A percentile compares a stretch with the other conserved stretches of the same genome.
These are phyloP conservation scores for Drosophila tropicalis DNA, from an alignment of 1,140 invertebrate genomes.

Conservation along the genomic window DNA sequence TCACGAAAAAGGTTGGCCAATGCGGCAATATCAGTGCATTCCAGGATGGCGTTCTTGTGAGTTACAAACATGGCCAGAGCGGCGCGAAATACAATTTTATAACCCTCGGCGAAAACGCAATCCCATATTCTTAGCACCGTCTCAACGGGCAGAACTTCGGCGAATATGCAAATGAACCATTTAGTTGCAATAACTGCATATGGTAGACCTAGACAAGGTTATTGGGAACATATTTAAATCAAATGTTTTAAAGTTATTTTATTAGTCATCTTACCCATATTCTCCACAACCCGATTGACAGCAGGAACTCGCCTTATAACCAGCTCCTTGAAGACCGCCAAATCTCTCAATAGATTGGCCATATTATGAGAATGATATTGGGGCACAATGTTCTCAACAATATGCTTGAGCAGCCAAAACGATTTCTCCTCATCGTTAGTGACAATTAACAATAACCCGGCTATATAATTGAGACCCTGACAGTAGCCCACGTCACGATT, in stretches of 20 bases:
- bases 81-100: slow-evolving; percentile 91
- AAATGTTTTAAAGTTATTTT: not conserved
- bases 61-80: slow-evolving; percentile 90
- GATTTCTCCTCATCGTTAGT: slow-evolving; percentile 94
- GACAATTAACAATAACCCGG: slow-evolving; percentile 90
- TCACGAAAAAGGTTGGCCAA: slow-evolving; percentile 88
- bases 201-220: slow-evolving; percentile 85
- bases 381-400: slow-evolving; percentile 94
- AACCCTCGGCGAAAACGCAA: slow-evolving; percentile 96
- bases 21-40: slow-evolving; percentile 88
- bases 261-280: slow-evolving; percentile 84
- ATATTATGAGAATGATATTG: slow-evolving; percentile 95
- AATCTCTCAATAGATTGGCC: slow-evolving; percentile 93
- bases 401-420: slow-evolving; percentile 94
- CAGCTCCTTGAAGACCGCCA: slow-evolving; percentile 93
- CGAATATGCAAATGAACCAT: slow-evolving; percentile 97
- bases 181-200: slow-evolving; percentile 95
- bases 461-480: slow-evolving; percentile 97
- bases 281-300: slow-evolving; percentile 90
- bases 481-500: slow-evolving; percentile 95
- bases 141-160: slow-evolving; percentile 95
- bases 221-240: not conserved
- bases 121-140: slow-evolving; percentile 97
- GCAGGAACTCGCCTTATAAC: slow-evolving; percentile 91
- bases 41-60: slow-evolving; percentile 87